These are phyloP conservation scores for Globodera rostochiensis DNA, from an alignment of 1,140 invertebrate species.

Conservation along the genomic window DNA sequence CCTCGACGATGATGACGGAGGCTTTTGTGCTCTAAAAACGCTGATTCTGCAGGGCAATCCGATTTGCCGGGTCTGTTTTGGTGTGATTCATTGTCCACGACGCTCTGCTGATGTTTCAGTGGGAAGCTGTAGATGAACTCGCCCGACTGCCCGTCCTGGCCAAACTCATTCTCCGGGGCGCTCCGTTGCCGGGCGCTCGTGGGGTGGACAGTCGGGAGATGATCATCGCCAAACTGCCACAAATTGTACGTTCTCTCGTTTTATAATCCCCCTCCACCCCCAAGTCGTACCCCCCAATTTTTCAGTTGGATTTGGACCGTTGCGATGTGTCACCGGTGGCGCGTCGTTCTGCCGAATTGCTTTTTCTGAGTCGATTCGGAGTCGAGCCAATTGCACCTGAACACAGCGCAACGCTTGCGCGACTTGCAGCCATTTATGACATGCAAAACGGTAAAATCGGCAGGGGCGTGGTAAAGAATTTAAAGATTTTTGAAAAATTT, in stretches of 20 bases:
- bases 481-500: no score
- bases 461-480: no score
- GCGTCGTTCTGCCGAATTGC: constrained; percentile 36
- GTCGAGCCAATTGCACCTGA: constrained; percentile 9
- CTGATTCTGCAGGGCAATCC: constrained; percentile 45
- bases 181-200: constrained; percentile 39
- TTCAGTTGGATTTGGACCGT: constrained; percentile 40
- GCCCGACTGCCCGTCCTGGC: constrained; percentile 40
- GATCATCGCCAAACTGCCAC: constrained; percentile 45
- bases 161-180: constrained; percentile 35
- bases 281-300: not conserved
- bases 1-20: constrained; percentile 21
- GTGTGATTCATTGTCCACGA: not conserved
- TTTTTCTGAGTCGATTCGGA: constrained; percentile 37
- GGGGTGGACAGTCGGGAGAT: constrained; percentile 47
- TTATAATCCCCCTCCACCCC: not conserved
- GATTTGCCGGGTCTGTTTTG: constrained; percentile 25
- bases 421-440: constrained; percentile 29
- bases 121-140: constrained; percentile 46
- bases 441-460: not conserved
- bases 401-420: constrained; percentile 13
- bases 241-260: constrained; percentile 16
- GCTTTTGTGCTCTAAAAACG: constrained; percentile 32
- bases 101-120: constrained; percentile 27
- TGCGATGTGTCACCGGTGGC: constrained; percentile 39